Conservation (phyloP, 2,888 invertebrate species). For the Scaptomyza tumidula region DNA sequence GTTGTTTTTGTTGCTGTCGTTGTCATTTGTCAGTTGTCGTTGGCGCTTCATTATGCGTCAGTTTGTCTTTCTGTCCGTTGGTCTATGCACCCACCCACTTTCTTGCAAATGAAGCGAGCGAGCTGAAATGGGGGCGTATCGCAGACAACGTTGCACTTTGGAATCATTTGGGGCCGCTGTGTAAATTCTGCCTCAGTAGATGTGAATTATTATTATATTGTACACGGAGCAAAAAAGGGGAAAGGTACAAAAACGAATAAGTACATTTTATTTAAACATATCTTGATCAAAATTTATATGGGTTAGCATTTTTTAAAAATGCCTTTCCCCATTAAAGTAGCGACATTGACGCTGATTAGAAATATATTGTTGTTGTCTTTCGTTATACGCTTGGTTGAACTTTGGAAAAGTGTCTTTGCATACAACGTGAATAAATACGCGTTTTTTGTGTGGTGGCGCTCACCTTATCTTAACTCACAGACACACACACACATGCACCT, state of each 20-base stretch:
- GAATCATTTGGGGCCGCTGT: slow-evolving; percentile 49
- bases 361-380: slow-evolving; percentile 52
- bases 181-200: slow-evolving; percentile 23
- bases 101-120: slow-evolving; percentile 33
- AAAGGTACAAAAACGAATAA: too few species aligned
- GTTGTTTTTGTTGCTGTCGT: slow-evolving; percentile 2
- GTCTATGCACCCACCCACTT: slow-evolving; percentile 48
- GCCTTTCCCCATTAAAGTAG: slow-evolving; percentile 30
- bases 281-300: too few species aligned
- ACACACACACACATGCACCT: slow-evolving; percentile 17
- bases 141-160: slow-evolving; percentile 63
- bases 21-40: slow-evolving; percentile 17
- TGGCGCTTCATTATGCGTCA: slow-evolving; percentile 31
- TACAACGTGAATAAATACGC: slow-evolving; percentile 39
- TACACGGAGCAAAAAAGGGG: slow-evolving; percentile 24
- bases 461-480: slow-evolving; percentile 42
- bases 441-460: slow-evolving; percentile 14
- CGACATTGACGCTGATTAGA: slow-evolving; percentile 60
- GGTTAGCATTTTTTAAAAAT: too few species aligned
- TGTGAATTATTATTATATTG: slow-evolving; percentile 23
- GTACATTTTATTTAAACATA: too few species aligned
- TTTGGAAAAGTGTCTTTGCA: slow-evolving; percentile 42
- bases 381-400: slow-evolving; percentile 59
- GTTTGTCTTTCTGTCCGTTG: slow-evolving; percentile 10
- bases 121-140: slow-evolving; percentile 43